These are phyloP conservation scores for Microdon myrmicae DNA, from an alignment of 2,888 invertebrate species.

Conservation along the genomic window DNA sequence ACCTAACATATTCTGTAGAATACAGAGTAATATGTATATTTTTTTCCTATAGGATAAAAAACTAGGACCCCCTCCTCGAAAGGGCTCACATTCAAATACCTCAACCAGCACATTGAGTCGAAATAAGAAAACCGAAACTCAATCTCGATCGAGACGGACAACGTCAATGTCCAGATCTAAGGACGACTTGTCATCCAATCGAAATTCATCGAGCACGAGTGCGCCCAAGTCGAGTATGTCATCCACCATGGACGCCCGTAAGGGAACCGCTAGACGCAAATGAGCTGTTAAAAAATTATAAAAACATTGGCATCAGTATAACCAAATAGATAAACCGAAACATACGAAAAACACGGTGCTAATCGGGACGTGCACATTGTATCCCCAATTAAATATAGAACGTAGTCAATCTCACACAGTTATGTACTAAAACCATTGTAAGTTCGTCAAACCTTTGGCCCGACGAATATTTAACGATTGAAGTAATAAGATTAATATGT, in stretches of 20 bases:
- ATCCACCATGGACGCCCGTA: conserved; percentile 53
- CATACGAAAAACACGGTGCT: no score
- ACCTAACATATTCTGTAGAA: background rate
- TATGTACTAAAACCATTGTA: no score
- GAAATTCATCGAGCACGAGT: conserved; percentile 59
- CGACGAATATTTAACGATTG: no score
- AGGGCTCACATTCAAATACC: conserved; percentile 50
- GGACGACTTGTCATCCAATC: conserved; percentile 61
- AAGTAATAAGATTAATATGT: no score
- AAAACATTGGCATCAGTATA: no score
- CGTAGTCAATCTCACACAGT: no score
- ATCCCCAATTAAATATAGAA: no score
- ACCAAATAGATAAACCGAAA: no score
- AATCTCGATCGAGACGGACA: conserved; percentile 54
- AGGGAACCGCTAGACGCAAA: conserved; percentile 39
- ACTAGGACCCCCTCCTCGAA: conserved; percentile 62
- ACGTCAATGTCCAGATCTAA: conserved; percentile 55
- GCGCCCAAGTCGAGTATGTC: conserved; percentile 62
- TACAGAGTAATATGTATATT: background rate
- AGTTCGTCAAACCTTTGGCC: no score
- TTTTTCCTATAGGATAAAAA: conserved; percentile 51
- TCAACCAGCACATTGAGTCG: conserved; percentile 60
- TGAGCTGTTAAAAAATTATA: no score
- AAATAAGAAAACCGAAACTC: conserved; percentile 58
- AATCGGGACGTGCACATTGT: no score